These are phyloP conservation scores for Zosterops japonicus DNA, from an alignment of 2,113 vertebrate species.

Conservation along the genomic window DNA sequence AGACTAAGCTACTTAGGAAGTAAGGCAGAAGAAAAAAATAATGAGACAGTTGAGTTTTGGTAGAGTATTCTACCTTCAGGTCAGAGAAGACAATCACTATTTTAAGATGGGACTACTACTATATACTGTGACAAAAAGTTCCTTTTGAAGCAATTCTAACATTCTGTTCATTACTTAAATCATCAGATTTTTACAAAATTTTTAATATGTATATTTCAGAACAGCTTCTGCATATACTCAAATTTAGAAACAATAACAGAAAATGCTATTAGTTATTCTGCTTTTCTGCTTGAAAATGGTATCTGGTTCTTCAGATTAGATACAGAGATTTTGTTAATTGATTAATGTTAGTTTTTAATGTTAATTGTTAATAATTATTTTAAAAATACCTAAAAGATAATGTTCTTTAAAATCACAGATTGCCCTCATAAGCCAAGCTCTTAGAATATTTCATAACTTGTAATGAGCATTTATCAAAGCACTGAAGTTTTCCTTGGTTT, in stretches of 20 bases:
- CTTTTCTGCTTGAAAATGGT: neutral
- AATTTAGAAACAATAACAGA: neutral
- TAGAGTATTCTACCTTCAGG: neutral
- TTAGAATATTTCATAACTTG: neutral
- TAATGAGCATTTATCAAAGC: neutral
- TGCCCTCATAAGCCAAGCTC: neutral
- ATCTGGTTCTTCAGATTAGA: neutral
- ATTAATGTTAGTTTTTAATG: neutral
- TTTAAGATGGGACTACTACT: neutral
- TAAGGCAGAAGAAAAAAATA: neutral
- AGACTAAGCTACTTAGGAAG: neutral
- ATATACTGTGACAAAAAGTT: neutral
- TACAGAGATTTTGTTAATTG: neutral
- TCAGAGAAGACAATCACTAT: neutral
- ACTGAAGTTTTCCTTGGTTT: neutral
- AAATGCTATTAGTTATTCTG: neutral
- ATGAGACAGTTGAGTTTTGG: neutral
- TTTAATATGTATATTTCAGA: neutral
- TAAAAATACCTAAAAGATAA: neutral
- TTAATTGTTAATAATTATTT: too few species aligned
- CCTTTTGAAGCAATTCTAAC: neutral
- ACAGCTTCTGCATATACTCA: neutral
- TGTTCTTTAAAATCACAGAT: neutral
- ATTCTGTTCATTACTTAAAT: neutral
- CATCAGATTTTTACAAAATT: neutral